Evolutionary conservation across 2,797 vertebrate genomes (phyloP), one percentile per base, ranked within the genome.

Genomic region (Pachyuromys duprasi): DNA sequence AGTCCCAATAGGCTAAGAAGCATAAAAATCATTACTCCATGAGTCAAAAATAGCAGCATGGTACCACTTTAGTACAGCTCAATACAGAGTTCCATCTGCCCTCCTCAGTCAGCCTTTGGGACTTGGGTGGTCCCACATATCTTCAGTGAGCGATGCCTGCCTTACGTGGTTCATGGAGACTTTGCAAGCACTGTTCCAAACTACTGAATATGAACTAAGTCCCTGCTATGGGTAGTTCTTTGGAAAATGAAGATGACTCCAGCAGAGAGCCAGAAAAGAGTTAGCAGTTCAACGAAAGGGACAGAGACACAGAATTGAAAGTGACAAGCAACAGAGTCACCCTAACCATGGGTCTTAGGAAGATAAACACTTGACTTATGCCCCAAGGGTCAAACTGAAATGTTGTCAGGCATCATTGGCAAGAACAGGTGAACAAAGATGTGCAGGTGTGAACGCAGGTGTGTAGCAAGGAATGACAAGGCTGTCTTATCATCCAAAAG

Each of bases 201-300:
- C 42, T 70, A 86, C 1, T 70, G 28, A 90, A 69, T 28, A 72
- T n/a, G 42, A 89, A 53, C 33, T 45, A 11, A 86, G 75, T 65
- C 15, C 22, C 49, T 83, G n/a, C 62, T 33, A 3, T 49, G 0
- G 18, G n/a, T 39, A 67, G 39, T 39, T 91, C 55, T 36, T 65
- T 45, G 67, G 69, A 33, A 90, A 87, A 95, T 17, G 94, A 92
- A 86, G 83, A 75, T 55, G n/a, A 84, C 24, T 70, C 84, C 81
- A 22, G 26, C 15, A 82, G 49, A 11, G 8, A 49, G 49, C 49
- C 49, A 49, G 49, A 49, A 49, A 79, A n/a, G 33, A 89, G n/a
- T 14, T 39, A 81, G 55, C 26, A 86, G 49, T 78, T 22, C 57
- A 86, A 53, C 13, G 11, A 79, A 80, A 20, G 69, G 81, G 8